Evolutionary conservation across 2,113 vertebrate species (phyloP).

Genomic region (Mesoclemmys tuberculata): DNA sequence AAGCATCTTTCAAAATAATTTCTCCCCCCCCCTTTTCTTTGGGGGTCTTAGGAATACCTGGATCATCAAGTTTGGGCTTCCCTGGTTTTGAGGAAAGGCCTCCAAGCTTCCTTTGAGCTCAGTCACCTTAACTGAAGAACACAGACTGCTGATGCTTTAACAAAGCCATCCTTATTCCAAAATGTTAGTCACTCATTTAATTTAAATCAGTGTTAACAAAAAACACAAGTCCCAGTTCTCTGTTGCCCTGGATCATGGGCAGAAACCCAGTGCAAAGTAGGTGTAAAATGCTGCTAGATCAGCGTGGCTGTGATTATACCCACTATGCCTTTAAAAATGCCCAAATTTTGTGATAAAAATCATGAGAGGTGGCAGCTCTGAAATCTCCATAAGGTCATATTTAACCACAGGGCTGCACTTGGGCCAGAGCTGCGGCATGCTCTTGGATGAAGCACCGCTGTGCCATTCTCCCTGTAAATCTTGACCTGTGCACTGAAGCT

Average conservation of each 20-base stretch:
- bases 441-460: neutral
- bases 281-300: neutral
- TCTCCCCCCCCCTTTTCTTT: neutral
- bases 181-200: neutral
- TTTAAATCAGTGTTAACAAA: accelerated
- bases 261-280: neutral
- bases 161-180: neutral
- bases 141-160: neutral
- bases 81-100: neutral
- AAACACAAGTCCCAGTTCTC: neutral
- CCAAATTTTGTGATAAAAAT: neutral
- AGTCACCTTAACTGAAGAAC: neutral
- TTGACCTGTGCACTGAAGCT: neutral
- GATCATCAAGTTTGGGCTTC: neutral
- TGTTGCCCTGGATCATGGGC: neutral
- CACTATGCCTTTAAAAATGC: neutral
- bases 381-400: neutral
- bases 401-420: neutral
- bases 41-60: neutral
- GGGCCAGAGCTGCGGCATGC: neutral
- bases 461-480: neutral
- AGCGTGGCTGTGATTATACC: neutral
- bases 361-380: neutral
- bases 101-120: neutral
- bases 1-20: neutral